Evolutionary conservation across 1,140 invertebrate genomes (phyloP).

Genomic region (Nomia melanderi): DNA sequence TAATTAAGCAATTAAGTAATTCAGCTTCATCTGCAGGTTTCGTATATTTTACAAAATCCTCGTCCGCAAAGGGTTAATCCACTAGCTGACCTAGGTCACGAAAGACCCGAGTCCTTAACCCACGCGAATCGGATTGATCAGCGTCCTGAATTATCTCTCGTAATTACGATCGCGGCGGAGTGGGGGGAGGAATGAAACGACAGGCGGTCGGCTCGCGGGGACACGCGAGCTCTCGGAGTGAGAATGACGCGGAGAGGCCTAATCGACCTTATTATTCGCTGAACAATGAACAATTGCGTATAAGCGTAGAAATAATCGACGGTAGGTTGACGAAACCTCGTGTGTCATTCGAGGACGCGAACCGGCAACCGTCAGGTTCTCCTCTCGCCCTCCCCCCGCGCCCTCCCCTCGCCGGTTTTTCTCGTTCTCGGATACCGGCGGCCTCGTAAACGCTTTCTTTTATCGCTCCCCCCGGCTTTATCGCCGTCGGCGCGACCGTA

Average conservation of each 20-base stretch:
- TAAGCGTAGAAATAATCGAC: conserved; percentile 61
- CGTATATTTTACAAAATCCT: too few species aligned
- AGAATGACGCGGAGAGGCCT: conserved; percentile 61
- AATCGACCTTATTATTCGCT: conserved; percentile 67
- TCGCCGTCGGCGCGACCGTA: conserved; percentile 21
- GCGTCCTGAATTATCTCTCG: too few species aligned
- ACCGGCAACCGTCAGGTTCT: conserved; percentile 17
- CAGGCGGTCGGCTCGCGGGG: conserved; percentile 24
- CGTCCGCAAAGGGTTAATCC: too few species aligned
- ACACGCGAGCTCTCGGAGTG: conserved; percentile 46
- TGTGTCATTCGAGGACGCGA: conserved; percentile 50
- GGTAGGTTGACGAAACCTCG: conserved; percentile 51
- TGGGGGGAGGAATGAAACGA: conserved; percentile 18
- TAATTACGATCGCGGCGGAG: too few species aligned
- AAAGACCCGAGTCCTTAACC: too few species aligned
- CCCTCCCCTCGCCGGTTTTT: conserved; percentile 12
- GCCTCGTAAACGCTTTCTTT: conserved; percentile 44
- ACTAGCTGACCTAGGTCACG: too few species aligned
- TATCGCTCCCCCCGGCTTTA: conserved; percentile 36
- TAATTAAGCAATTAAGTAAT: too few species aligned
- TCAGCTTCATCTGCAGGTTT: too few species aligned
- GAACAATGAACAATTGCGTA: conserved; percentile 67
- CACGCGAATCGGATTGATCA: too few species aligned
- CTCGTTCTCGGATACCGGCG: conserved; percentile 19
- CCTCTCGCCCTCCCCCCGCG: background rate